phyloP scores from a whole-genome alignment of 2,113 vertebrate species.

The Poecile atricapillus region DNA sequence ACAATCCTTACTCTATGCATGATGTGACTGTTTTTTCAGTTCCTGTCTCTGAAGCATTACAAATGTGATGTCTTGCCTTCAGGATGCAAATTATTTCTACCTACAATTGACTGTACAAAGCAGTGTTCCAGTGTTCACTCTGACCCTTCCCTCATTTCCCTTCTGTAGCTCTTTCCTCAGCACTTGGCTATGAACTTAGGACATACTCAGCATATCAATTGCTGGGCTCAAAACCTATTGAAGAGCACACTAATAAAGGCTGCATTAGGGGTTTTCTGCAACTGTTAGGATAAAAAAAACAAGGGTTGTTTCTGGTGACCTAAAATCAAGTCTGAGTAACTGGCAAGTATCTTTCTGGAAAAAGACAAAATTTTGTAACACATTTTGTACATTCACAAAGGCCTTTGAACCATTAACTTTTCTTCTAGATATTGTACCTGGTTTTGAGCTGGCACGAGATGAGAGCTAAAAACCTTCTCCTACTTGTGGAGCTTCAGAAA shows the following conservation, averaged over 20 bases:
- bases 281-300: neutral
- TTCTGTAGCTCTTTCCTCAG: neutral
- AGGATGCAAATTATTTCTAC: neutral
- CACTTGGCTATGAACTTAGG: neutral
- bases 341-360: neutral
- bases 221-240: neutral
- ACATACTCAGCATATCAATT: neutral
- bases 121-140: neutral
- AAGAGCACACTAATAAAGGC: rapidly evolving
- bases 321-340: neutral
- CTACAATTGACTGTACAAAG: neutral
- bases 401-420: neutral
- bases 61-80: neutral
- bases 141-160: neutral
- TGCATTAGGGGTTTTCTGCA: neutral
- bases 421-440: neutral
- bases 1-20: neutral
- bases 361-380: neutral
- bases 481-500: neutral
- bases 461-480: neutral
- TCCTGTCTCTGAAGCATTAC: neutral
- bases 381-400: neutral
- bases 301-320: neutral
- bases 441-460: neutral
- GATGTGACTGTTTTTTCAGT: neutral